A percentile compares a stretch with the other conserved stretches of the same genome.
phyloP scores from a whole-genome alignment of 1,140 invertebrate genomes.

The Arctopsyche grandis region DNA sequence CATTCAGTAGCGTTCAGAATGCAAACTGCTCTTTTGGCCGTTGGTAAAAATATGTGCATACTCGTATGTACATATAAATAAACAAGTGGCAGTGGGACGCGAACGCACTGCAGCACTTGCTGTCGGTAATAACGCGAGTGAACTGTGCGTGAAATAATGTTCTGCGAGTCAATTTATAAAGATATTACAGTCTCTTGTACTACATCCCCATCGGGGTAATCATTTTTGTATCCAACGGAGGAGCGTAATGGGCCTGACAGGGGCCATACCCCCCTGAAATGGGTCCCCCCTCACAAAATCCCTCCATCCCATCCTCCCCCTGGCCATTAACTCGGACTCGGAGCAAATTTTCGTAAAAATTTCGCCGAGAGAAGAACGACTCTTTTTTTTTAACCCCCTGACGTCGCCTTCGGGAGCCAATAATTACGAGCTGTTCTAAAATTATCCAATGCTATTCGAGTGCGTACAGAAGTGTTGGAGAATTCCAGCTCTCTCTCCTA shows the following conservation, averaged over 20 bases:
- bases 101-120: conserved; percentile 30
- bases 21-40: too few relatives aligned
- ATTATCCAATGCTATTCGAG: neutral
- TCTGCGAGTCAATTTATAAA: conserved; percentile 54
- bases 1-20: too few relatives aligned
- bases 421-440: conserved; percentile 17
- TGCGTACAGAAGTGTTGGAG: too few relatives aligned
- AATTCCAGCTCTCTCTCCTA: conserved; percentile 24
- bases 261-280: conserved; percentile 19
- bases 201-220: conserved; percentile 35
- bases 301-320: too few relatives aligned
- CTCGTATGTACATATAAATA: too few relatives aligned
- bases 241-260: conserved; percentile 39
- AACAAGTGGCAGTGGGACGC: neutral
- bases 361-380: neutral
- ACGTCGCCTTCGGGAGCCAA: neutral
- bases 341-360: conserved; percentile 16
- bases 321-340: conserved; percentile 6
- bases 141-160: conserved; percentile 54
- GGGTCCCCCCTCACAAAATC: neutral
- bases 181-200: conserved; percentile 50
- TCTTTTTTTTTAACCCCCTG: too few relatives aligned
- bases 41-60: too few relatives aligned
- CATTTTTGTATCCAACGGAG: conserved; percentile 35
- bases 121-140: conserved; percentile 48